Conservation (phyloP, 2,113 vertebrate species). For the Heterotis niloticus region DNA sequence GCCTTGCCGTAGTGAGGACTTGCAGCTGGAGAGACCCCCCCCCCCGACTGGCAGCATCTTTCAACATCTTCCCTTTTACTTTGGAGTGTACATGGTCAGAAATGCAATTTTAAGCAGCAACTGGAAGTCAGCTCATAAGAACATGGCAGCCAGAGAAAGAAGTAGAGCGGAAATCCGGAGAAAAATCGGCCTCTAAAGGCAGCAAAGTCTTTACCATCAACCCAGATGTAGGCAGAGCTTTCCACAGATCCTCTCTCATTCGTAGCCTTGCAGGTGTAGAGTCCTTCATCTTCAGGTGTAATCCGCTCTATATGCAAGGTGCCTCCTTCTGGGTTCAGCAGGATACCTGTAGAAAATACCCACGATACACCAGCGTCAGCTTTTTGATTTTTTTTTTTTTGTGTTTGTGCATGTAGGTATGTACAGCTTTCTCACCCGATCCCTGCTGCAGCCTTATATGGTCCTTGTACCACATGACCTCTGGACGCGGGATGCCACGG, state of each 20-base stretch:
- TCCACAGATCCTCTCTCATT: conserved; percentile 80
- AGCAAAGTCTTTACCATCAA: conserved; percentile 69
- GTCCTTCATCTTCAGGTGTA: conserved; percentile 81
- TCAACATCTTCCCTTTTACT: no score
- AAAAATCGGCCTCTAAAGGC: not conserved
- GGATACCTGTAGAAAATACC: conserved; percentile 69
- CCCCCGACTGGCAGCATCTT: no score
- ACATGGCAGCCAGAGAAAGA: not conserved
- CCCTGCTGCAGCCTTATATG: conserved; percentile 70
- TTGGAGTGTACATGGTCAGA: not conserved
- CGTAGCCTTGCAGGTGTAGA: conserved; percentile 81
- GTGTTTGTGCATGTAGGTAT: not conserved
- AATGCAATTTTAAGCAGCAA: not conserved
- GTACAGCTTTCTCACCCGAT: conserved; percentile 70
- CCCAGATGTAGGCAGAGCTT: conserved; percentile 78
- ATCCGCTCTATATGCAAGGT: conserved; percentile 85
- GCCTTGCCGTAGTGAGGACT: no score
- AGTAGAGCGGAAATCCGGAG: not conserved
- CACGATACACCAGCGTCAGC: conserved; percentile 5
- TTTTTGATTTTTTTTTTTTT: not conserved
- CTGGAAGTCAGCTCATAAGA: not conserved
- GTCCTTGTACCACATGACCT: conserved; percentile 89
- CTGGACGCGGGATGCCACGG: conserved; percentile 75
- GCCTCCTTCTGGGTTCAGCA: conserved; percentile 74
- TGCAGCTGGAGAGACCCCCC: no score